phyloP scores from a whole-genome alignment of 2,797 vertebrate genomes.

The Vireo griseus region DNA sequence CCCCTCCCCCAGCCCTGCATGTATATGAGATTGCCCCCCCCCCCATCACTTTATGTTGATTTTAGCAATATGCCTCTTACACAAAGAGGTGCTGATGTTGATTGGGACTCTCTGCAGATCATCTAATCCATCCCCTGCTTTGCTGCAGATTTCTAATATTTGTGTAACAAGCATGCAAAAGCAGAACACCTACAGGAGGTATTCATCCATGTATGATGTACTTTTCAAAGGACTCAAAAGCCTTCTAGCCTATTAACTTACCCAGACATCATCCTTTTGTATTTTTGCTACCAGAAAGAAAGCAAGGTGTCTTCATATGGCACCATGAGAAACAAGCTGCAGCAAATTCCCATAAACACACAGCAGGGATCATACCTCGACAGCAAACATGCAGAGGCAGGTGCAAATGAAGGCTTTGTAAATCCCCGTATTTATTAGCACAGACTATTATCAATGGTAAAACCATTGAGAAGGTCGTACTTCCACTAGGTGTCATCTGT shows the following conservation, averaged over 20 bases:
- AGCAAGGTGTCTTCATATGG: rapidly evolving
- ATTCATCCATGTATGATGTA: background rate
- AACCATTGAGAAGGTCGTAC: background rate
- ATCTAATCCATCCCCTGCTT: background rate
- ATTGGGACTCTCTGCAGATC: background rate
- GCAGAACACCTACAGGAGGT: background rate
- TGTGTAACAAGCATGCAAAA: background rate
- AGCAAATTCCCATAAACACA: background rate
- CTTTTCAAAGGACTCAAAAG: background rate
- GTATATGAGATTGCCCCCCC: background rate
- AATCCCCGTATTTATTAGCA: background rate
- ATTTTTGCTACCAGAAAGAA: background rate
- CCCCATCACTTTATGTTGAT: background rate
- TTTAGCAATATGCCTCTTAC: background rate
- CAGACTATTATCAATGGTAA: background rate
- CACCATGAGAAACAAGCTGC: background rate
- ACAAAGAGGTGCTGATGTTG: background rate
- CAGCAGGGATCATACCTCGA: rapidly evolving
- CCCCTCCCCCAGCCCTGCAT: background rate
- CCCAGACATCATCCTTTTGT: background rate
- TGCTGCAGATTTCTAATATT: background rate
- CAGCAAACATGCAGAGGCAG: background rate
- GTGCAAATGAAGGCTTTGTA: background rate
- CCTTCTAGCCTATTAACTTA: background rate
- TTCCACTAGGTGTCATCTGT: background rate